Conservation (phyloP, 2,888 invertebrate genomes). For the Pollenia griseotomentosa region DNA sequence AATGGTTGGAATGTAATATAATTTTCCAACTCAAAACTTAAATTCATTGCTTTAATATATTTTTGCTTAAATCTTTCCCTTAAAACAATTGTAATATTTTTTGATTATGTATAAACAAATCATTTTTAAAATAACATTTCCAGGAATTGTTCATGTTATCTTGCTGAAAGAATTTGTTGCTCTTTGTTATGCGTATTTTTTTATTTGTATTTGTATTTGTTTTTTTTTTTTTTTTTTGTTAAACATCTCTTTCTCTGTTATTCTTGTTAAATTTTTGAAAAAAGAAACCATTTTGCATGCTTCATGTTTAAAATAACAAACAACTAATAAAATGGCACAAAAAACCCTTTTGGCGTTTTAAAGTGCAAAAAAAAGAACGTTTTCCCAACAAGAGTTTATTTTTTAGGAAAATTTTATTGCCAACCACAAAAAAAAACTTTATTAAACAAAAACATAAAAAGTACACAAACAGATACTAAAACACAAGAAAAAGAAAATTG, state of each 20-base stretch:
- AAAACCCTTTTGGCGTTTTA: neutral
- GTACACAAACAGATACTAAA: neutral
- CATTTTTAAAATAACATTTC: neutral
- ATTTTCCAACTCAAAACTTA: no score
- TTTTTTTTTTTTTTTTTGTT: neutral
- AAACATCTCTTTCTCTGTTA: neutral
- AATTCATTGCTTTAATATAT: no score
- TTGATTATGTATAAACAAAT: neutral
- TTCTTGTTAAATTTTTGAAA: constrained; percentile 11
- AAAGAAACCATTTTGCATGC: neutral
- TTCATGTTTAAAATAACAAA: constrained; percentile 11
- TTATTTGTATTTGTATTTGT: neutral
- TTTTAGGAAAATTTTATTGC: neutral
- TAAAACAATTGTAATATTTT: no score
- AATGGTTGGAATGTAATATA: no score
- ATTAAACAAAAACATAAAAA: neutral
- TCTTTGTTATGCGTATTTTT: neutral
- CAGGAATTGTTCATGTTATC: neutral
- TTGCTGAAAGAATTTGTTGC: neutral
- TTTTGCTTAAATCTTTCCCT: no score
- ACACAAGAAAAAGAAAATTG: neutral
- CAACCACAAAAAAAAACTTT: neutral
- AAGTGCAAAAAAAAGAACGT: neutral
- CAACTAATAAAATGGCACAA: constrained; percentile 23
- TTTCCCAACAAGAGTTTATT: neutral